phyloP scores from a whole-genome alignment of 2,113 vertebrate genomes.

The Prochilodus magdalenae region DNA sequence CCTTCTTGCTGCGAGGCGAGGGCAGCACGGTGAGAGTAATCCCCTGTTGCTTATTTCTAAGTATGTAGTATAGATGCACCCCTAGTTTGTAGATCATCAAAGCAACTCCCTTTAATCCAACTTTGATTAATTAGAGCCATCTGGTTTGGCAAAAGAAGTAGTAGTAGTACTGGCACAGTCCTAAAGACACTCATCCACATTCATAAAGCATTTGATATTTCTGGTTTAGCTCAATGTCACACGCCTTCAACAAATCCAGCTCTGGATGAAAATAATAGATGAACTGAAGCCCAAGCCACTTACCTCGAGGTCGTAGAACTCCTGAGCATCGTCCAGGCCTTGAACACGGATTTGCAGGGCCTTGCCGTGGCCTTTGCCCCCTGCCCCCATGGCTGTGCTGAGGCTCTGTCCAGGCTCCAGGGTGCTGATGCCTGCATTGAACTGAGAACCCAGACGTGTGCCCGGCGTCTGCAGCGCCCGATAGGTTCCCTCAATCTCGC shows the following conservation, averaged over 20 bases:
- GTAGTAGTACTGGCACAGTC: too few relatives aligned
- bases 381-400: constrained; percentile 59
- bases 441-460: constrained; percentile 84
- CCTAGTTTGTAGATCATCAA: too few relatives aligned
- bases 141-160: too few relatives aligned
- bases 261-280: not conserved
- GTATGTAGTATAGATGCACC: too few relatives aligned
- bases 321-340: constrained; percentile 86
- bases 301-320: constrained; percentile 87
- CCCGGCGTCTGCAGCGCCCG: constrained; percentile 88
- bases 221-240: not conserved
- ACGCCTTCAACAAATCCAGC: not conserved
- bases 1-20: too few relatives aligned
- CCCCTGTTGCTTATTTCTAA: too few relatives aligned
- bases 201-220: too few relatives aligned
- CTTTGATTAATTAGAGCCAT: too few relatives aligned
- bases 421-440: constrained; percentile 84
- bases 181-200: too few relatives aligned
- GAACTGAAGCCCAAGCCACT: constrained; percentile 57
- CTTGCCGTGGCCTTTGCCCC: constrained; percentile 64
- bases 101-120: too few relatives aligned
- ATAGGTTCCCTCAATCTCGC: constrained; percentile 92
- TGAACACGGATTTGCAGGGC: constrained; percentile 80
- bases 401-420: constrained; percentile 87
- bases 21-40: too few relatives aligned